Percentiles rank a stretch among this genome's conserved stretches.
Conservation (phyloP, 2,888 invertebrate genomes). For the Allacma fusca region DNA sequence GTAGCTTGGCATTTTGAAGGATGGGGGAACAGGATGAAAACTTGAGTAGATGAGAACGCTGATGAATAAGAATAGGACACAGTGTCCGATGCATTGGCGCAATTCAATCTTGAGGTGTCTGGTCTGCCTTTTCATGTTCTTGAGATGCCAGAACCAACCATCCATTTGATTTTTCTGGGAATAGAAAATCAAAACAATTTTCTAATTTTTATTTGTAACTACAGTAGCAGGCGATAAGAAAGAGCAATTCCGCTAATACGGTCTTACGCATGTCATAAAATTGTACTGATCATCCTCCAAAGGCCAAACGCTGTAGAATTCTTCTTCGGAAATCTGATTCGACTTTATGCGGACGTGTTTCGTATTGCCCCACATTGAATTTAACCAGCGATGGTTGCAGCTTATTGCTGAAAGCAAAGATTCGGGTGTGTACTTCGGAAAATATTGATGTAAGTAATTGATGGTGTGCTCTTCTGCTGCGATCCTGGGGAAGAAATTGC, state of each 20-base stretch:
- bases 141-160: conserved; percentile 7
- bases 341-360: not conserved
- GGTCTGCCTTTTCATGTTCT: not conserved
- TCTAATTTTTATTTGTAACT: too few species aligned
- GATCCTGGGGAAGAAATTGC: conserved; percentile 28
- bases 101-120: not conserved
- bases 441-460: conserved; percentile 11
- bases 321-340: conserved; percentile 20
- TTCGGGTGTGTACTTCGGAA: not conserved
- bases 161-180: conserved; percentile 28
- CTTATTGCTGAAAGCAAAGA: conserved; percentile 9
- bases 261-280: conserved; percentile 26
- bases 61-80: not conserved
- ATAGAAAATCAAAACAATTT: too few species aligned
- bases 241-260: too few species aligned
- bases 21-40: not conserved
- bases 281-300: conserved; percentile 26
- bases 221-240: too few species aligned
- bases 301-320: conserved; percentile 15
- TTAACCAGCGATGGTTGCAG: conserved; percentile 18
- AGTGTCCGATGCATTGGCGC: not conserved
- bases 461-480: conserved; percentile 28
- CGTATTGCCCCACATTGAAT: conserved; percentile 22
- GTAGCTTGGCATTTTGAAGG: not conserved
- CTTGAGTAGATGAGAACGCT: conserved; percentile 6